Percentiles rank a stretch among this genome's conserved stretches.
Evolutionary conservation across 1,140 invertebrate species (phyloP).

Genomic region (Mya arenaria): DNA sequence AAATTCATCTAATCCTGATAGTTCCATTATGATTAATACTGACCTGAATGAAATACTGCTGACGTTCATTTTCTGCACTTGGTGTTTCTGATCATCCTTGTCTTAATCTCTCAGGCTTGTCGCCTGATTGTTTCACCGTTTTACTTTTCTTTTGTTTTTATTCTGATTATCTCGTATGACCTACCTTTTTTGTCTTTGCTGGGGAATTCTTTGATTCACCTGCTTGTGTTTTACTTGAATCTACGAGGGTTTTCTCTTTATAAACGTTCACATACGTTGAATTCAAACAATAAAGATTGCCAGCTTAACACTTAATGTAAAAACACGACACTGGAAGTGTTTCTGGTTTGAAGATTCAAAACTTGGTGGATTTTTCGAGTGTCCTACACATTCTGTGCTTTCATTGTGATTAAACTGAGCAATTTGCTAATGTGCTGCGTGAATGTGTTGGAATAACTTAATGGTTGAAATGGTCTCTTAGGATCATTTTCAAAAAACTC

Average conservation of each 20-base stretch:
- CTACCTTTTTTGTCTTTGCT: background rate
- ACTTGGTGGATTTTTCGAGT: too few relatives aligned
- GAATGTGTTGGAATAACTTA: too few relatives aligned
- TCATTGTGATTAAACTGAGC: too few relatives aligned
- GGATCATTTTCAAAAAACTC: too few relatives aligned
- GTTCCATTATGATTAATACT: conserved; percentile 8
- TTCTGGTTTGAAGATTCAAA: background rate
- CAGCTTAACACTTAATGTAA: conserved; percentile 8
- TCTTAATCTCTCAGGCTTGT: too few relatives aligned
- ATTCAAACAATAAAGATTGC: conserved; percentile 8
- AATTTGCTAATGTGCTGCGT: too few relatives aligned
- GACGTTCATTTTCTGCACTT: conserved; percentile 10
- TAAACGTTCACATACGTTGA: conserved; percentile 10
- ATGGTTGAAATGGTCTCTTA: too few relatives aligned
- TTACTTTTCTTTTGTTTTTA: background rate
- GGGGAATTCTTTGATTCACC: background rate
- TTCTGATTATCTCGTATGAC: background rate
- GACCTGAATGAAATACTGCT: conserved; percentile 16
- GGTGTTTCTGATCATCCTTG: too few relatives aligned
- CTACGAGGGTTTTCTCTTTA: conserved; percentile 9
- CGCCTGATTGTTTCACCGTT: background rate
- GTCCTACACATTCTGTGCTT: too few relatives aligned
- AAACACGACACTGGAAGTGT: conserved; percentile 18
- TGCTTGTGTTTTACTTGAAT: conserved; percentile 8
- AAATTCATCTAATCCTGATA: conserved; percentile 7